phyloP scores from a whole-genome alignment of 2,888 invertebrate genomes.

The Idaea biselata region DNA sequence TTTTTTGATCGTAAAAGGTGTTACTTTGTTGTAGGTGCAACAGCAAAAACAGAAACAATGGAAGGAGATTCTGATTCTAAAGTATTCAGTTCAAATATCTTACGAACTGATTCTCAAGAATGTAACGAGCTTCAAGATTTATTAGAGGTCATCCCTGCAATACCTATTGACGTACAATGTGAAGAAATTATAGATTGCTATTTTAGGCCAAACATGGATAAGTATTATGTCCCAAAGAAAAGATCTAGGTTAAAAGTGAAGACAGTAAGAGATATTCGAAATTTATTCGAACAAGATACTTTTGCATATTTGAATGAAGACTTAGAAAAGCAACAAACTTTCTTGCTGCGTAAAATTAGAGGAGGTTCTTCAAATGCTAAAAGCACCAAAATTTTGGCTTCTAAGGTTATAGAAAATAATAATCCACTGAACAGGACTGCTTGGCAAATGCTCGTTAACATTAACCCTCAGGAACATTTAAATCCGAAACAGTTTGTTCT shows the following conservation, averaged over 20 bases:
- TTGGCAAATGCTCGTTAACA: conserved; percentile 71
- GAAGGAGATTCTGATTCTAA: conserved; percentile 30
- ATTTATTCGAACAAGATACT: conserved; percentile 59
- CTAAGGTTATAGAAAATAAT: conserved; percentile 50
- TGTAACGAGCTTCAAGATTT: conserved; percentile 57
- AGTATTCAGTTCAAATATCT: conserved; percentile 59
- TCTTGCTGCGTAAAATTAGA: conserved; percentile 60
- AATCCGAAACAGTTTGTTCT: conserved; percentile 57
- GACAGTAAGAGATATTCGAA: conserved; percentile 64
- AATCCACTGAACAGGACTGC: conserved; percentile 56
- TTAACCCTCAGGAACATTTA: conserved; percentile 55
- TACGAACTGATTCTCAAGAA: conserved; percentile 37
- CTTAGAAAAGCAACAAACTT: conserved; percentile 56
- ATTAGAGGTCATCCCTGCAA: conserved; percentile 45
- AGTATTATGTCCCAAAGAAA: conserved; percentile 59
- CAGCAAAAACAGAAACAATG: conserved; percentile 12
- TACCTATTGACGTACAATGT: conserved; percentile 37
- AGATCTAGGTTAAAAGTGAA: conserved; percentile 58
- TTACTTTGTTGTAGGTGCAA: neutral
- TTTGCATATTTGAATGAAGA: conserved; percentile 46
- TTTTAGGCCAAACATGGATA: conserved; percentile 55
- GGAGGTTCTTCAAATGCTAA: conserved; percentile 51
- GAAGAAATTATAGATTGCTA: conserved; percentile 36
- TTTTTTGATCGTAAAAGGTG: neutral
- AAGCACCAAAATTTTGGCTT: conserved; percentile 54